Percentiles rank a stretch among this genome's conserved stretches.
phyloP scores from a whole-genome alignment of 2,797 vertebrate genomes.

The Prionace glauca region DNA sequence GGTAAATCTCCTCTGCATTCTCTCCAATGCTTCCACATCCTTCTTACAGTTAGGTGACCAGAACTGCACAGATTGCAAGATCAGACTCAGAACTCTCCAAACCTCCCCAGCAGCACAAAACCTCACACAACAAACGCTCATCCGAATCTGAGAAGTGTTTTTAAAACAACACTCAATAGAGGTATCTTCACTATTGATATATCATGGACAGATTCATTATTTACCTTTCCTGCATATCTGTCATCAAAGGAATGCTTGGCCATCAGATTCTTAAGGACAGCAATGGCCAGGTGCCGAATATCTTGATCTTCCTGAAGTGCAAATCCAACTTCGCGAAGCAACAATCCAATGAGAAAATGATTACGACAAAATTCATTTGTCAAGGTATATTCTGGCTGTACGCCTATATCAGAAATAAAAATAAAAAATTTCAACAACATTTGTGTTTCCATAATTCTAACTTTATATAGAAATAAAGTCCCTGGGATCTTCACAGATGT shows the following conservation, averaged over 20 bases:
- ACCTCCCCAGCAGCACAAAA: neutral
- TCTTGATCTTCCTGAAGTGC: conserved; percentile 95
- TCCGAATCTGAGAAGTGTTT: conserved; percentile 31
- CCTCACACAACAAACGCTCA: neutral
- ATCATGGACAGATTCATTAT: neutral
- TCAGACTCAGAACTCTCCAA: neutral
- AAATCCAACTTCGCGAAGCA: conserved; percentile 88
- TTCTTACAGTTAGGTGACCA: too few species aligned
- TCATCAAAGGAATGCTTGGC: conserved; percentile 93
- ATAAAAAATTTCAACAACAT: neutral
- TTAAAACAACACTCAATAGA: neutral
- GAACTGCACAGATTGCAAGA: too few species aligned
- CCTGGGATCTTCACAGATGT: neutral
- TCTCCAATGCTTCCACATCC: too few species aligned
- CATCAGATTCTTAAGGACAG: conserved; percentile 94
- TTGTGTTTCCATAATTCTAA: too few species aligned
- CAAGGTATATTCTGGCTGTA: conserved; percentile 85
- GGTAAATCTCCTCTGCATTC: too few species aligned
- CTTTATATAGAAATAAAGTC: too few species aligned
- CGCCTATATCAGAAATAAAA: conserved; percentile 52
- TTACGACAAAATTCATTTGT: conserved; percentile 96
- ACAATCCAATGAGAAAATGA: conserved; percentile 87
- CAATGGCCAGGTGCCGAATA: conserved; percentile 83
- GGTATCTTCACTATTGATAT: neutral
- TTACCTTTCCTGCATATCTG: conserved; percentile 81